Evolutionary conservation across 2,113 vertebrate genomes (phyloP).

Genomic region (Paratilapia polleni): DNA sequence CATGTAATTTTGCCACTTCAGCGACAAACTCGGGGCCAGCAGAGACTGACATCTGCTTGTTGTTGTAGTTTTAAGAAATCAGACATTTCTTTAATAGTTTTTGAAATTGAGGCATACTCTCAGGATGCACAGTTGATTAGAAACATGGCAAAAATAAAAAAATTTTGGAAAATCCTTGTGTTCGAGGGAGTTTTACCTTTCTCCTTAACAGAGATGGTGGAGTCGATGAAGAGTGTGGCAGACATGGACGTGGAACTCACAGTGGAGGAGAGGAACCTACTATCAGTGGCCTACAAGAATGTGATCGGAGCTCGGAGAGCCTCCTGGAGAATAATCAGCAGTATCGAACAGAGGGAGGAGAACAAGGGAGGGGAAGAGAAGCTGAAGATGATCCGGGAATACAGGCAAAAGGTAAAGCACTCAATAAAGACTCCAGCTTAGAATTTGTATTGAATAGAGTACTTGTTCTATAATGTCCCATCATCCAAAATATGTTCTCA

Average conservation of each 20-base stretch:
- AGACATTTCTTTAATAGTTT: background rate
- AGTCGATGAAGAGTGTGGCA: conserved; percentile 97
- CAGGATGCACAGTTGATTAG: background rate
- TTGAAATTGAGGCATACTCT: background rate
- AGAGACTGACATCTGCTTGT: background rate
- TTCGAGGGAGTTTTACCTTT: background rate
- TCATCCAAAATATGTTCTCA: background rate
- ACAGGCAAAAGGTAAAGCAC: conserved; percentile 92
- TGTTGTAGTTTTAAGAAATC: no score
- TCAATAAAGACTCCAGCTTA: background rate
- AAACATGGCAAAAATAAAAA: background rate
- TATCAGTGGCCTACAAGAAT: conserved; percentile 99
- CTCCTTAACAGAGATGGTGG: conserved; percentile 92
- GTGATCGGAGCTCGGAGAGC: conserved; percentile 98
- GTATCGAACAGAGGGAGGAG: conserved; percentile 98
- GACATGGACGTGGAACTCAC: conserved; percentile 96
- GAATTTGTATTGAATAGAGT: background rate
- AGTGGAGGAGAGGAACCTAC: conserved; percentile 97
- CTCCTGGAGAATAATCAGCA: conserved; percentile 99
- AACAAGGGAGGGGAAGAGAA: conserved; percentile 94
- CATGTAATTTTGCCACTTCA: background rate
- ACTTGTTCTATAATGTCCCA: background rate
- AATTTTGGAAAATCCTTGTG: background rate
- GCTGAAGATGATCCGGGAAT: conserved; percentile 98
- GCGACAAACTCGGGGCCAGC: background rate